These are phyloP conservation scores for Petroica traversi DNA, from an alignment of 2,113 vertebrate species.

Conservation along the genomic window DNA sequence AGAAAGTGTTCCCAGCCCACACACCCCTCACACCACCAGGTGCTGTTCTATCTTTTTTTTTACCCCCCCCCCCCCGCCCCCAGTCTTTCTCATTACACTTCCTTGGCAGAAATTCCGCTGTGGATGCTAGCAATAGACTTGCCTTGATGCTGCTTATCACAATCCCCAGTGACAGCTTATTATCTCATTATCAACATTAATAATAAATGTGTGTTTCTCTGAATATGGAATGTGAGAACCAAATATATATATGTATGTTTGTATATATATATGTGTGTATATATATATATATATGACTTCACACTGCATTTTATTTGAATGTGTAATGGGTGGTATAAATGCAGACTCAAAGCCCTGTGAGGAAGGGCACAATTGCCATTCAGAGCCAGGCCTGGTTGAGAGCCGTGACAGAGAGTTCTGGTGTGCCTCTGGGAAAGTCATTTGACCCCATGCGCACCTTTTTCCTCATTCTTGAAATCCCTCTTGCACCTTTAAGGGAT, in stretches of 20 bases:
- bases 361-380: neutral
- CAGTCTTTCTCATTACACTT: neutral
- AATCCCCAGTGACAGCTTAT: constrained; percentile 30
- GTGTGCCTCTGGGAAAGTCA: neutral
- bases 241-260: neutral
- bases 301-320: constrained; percentile 4
- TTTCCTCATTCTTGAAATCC: neutral
- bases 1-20: constrained; percentile 35
- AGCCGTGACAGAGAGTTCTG: neutral
- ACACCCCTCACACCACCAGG: neutral
- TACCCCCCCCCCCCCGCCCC: accelerated
- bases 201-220: constrained; percentile 19
- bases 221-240: constrained; percentile 10
- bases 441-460: neutral
- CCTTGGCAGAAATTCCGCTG: constrained; percentile 31
- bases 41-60: neutral
- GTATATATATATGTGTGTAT: neutral
- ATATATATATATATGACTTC: neutral
- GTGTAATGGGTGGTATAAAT: neutral
- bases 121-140: constrained; percentile 32
- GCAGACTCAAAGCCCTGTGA: neutral
- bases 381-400: neutral
- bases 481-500: neutral
- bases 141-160: constrained; percentile 21
- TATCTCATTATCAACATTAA: constrained; percentile 59